These are phyloP conservation scores for Chirona hameri DNA, from an alignment of 2,888 invertebrate species.

Conservation along the genomic window DNA sequence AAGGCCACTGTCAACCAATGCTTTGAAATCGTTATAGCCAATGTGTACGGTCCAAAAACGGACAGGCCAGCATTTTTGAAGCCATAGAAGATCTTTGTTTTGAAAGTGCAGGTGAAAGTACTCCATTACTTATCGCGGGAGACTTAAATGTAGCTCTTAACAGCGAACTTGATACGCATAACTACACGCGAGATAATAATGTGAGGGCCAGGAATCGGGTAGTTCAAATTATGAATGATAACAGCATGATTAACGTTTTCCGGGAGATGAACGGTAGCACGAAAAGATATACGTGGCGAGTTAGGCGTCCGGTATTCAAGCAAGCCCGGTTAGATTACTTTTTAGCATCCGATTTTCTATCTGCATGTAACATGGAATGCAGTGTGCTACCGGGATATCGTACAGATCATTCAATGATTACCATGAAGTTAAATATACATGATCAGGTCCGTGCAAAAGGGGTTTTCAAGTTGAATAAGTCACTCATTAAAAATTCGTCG, in stretches of 20 bases:
- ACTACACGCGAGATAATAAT: not conserved
- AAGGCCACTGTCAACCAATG: not conserved
- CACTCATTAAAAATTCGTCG: not conserved
- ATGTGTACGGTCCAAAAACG: not conserved
- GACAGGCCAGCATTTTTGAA: not conserved
- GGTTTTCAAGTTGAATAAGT: not conserved
- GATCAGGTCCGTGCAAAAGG: not conserved
- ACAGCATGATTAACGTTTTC: not conserved
- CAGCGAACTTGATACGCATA: not conserved
- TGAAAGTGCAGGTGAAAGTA: not conserved
- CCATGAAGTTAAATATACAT: not conserved
- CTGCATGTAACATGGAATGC: not conserved
- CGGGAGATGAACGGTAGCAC: not conserved
- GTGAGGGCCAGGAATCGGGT: not conserved
- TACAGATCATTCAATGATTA: not conserved
- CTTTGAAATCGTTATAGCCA: not conserved
- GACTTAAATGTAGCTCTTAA: not conserved
- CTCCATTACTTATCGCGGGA: not conserved
- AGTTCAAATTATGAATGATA: not conserved
- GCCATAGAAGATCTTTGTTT: not conserved
- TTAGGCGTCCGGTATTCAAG: not conserved
- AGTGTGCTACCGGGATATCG: not conserved
- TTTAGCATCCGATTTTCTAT: not conserved
- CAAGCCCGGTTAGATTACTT: not conserved
- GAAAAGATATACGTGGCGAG: not conserved